phyloP scores from a whole-genome alignment of 2,888 invertebrate genomes.

The Plebejus anna region DNA sequence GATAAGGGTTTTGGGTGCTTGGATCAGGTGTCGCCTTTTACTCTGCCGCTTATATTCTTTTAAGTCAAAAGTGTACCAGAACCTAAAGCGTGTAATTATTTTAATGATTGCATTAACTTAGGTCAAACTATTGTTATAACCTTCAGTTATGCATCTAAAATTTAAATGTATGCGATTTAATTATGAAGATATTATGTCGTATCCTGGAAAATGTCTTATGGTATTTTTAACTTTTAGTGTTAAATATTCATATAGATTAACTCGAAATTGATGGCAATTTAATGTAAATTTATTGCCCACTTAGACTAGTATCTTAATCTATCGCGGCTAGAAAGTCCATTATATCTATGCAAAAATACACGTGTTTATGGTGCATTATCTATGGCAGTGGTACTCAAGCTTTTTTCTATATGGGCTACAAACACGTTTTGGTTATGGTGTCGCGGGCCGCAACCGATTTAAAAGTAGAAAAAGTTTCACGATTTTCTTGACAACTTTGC shows the following conservation, averaged over 20 bases:
- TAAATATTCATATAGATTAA: slow-evolving; percentile 16
- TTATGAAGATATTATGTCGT: background rate
- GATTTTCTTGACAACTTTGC: no score
- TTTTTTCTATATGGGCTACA: no score
- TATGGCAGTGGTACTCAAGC: background rate
- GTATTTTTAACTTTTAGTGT: background rate
- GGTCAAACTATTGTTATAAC: no score
- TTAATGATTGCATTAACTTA: no score
- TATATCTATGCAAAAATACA: slow-evolving; percentile 27
- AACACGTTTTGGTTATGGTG: no score
- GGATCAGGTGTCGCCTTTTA: slow-evolving; percentile 21
- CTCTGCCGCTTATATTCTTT: slow-evolving; percentile 3
- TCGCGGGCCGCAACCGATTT: no score
- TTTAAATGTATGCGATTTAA: background rate
- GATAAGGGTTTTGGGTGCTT: slow-evolving; percentile 32
- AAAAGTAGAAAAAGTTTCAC: no score
- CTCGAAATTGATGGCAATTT: slow-evolving; percentile 9
- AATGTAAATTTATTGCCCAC: slow-evolving; percentile 23
- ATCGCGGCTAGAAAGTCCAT: slow-evolving; percentile 17
- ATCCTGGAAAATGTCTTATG: background rate
- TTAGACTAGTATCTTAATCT: slow-evolving; percentile 21
- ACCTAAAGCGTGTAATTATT: no score
- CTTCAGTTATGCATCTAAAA: background rate
- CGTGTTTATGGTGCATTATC: slow-evolving; percentile 34
- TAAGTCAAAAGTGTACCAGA: no score